A percentile compares a stretch with the other conserved stretches of the same genome.
phyloP scores from a whole-genome alignment of 2,113 vertebrate genomes.

The Pimephales promelas region DNA sequence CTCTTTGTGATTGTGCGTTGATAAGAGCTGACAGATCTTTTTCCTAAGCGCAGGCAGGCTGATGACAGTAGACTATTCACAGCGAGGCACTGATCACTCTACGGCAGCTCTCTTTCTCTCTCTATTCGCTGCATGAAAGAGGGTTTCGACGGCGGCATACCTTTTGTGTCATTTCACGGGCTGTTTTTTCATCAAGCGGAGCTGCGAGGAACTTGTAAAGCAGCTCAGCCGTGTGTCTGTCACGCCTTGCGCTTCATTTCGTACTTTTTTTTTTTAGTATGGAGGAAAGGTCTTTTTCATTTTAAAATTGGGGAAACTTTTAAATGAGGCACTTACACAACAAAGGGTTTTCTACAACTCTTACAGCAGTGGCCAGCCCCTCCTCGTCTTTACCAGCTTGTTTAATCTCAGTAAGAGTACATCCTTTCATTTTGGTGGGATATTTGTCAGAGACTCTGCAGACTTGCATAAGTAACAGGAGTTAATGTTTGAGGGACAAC shows the following conservation, averaged over 20 bases:
- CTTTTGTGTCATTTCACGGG: conserved; percentile 43
- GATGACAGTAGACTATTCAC: conserved; percentile 49
- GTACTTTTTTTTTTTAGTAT: conserved; percentile 7
- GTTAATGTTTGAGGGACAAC: conserved; percentile 60
- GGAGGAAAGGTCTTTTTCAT: conserved; percentile 43
- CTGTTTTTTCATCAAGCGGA: conserved; percentile 49
- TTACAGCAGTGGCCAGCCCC: conserved; percentile 28
- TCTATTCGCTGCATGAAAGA: conserved; percentile 43
- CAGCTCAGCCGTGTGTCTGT: conserved; percentile 46
- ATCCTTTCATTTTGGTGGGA: conserved; percentile 47
- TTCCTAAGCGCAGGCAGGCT: conserved; percentile 31
- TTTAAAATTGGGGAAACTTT: conserved; percentile 54
- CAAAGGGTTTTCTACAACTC: conserved; percentile 44
- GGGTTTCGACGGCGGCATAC: conserved; percentile 18
- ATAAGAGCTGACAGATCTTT: conserved; percentile 47
- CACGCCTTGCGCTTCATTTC: conserved; percentile 24
- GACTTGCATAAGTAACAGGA: conserved; percentile 52
- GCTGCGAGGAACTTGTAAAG: conserved; percentile 49
- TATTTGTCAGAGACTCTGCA: conserved; percentile 39
- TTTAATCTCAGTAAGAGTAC: conserved; percentile 48
- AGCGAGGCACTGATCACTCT: conserved; percentile 34
- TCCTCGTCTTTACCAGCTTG: conserved; percentile 14
- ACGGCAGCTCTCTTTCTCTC: conserved; percentile 23
- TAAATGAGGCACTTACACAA: conserved; percentile 58
- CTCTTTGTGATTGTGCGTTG: conserved; percentile 32